These are phyloP conservation scores for Spea multiplicata DNA, from an alignment of 2,113 vertebrate species.

Conservation along the genomic window DNA sequence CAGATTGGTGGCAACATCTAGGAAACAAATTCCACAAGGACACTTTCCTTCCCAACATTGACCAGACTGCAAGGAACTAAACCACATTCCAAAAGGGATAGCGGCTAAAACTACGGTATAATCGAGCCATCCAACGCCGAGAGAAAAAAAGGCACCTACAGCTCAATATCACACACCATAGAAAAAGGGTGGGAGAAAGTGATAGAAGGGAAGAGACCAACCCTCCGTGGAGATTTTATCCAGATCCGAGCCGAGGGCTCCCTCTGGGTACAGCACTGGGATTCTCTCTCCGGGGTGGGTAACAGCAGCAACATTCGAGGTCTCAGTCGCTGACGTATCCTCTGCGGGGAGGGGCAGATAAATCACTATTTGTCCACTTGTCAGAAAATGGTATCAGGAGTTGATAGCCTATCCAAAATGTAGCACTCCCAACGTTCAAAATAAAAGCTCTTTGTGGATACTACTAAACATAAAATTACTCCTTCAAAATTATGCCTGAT, in stretches of 20 bases:
- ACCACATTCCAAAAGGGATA: conserved; percentile 18
- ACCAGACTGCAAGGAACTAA: not conserved
- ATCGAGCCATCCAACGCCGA: conserved; percentile 11
- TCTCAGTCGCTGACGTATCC: conserved; percentile 27
- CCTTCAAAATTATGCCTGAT: too few species aligned
- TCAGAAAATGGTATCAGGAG: conserved; percentile 6
- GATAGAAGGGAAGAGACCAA: conserved; percentile 43
- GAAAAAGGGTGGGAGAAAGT: conserved; percentile 6
- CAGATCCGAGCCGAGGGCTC: conserved; percentile 75
- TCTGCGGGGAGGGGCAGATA: conserved; percentile 41
- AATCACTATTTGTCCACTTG: conserved; percentile 25
- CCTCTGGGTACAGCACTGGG: conserved; percentile 60
- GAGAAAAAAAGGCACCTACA: not conserved
- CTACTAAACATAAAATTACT: too few species aligned
- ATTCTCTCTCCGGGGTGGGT: conserved; percentile 56
- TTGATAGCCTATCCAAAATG: not conserved
- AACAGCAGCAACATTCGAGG: conserved; percentile 37
- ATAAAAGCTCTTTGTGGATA: too few species aligned
- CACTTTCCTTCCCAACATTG: not conserved
- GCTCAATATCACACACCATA: conserved; percentile 22
- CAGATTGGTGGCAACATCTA: too few species aligned
- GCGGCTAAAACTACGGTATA: not conserved
- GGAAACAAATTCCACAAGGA: not conserved
- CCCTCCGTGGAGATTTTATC: conserved; percentile 86
- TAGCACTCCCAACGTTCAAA: too few species aligned